These are phyloP conservation scores for Apis florea DNA, from an alignment of 1,140 invertebrate genomes.

Conservation along the genomic window DNA sequence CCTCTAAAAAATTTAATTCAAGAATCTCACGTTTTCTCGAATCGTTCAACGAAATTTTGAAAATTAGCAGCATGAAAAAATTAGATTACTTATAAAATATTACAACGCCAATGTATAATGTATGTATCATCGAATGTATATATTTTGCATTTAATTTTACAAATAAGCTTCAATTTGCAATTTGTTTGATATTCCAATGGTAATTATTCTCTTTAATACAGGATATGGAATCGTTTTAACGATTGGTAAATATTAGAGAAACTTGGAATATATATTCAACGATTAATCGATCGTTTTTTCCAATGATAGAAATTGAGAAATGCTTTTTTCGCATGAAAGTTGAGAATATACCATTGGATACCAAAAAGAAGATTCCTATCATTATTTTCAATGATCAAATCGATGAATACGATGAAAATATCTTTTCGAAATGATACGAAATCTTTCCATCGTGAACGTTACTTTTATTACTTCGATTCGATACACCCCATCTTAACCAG, in stretches of 20 bases:
- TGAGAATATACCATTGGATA: neutral
- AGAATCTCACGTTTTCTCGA: too few relatives aligned
- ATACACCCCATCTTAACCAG: constrained; percentile 41
- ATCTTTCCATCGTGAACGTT: constrained; percentile 3
- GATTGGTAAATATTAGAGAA: neutral
- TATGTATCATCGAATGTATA: too few relatives aligned
- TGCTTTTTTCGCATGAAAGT: neutral
- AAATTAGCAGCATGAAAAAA: too few relatives aligned
- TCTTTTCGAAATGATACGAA: neutral
- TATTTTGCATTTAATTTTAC: too few relatives aligned
- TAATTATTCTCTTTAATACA: neutral
- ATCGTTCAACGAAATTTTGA: too few relatives aligned
- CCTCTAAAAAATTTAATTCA: too few relatives aligned
- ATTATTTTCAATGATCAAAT: neutral
- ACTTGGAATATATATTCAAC: neutral
- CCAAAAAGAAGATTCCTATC: too few relatives aligned
- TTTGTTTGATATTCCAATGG: neutral
- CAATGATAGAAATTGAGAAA: neutral
- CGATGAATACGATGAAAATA: neutral
- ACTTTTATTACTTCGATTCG: constrained; percentile 42
- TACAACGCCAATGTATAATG: too few relatives aligned
- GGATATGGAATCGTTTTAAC: neutral
- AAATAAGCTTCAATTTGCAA: neutral
- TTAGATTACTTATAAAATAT: too few relatives aligned
- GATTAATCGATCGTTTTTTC: too few relatives aligned